A percentile compares a stretch with the other conserved stretches of the same genome.
Evolutionary conservation across 2,797 vertebrate species (phyloP).

Genomic region (Sphenopsis melanotis): DNA sequence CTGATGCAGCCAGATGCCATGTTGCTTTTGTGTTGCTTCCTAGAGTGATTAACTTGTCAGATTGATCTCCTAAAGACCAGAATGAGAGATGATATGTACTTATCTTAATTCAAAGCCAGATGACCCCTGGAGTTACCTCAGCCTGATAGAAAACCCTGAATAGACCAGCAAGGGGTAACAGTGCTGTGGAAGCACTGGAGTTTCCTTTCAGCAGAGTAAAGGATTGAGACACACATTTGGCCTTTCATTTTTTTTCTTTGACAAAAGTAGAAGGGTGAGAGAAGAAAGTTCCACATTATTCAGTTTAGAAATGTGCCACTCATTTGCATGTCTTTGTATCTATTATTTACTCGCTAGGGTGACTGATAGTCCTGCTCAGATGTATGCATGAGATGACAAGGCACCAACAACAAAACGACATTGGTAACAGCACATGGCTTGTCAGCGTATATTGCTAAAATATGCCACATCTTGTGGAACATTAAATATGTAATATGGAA

Average conservation of each 20-base stretch:
- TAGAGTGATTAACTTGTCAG: neutral
- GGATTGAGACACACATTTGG: neutral
- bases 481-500: neutral
- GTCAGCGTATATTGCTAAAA: constrained; percentile 35
- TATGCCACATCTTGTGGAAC: neutral
- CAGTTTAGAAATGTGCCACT: neutral
- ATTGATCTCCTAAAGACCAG: neutral
- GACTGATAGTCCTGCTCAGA: neutral
- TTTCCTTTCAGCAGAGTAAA: neutral
- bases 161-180: neutral
- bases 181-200: neutral
- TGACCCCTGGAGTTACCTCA: neutral
- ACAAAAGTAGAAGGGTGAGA: neutral
- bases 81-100: neutral
- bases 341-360: neutral
- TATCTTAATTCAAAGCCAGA: neutral
- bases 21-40: neutral
- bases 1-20: neutral
- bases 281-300: neutral
- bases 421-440: constrained; percentile 6
- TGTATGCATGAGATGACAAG: neutral
- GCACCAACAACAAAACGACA: neutral
- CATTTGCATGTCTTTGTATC: neutral
- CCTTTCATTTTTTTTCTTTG: neutral
- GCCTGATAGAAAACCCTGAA: neutral